Percentiles rank a stretch among this genome's conserved stretches.
These are phyloP conservation scores for Digitonthophagus gazella DNA, from an alignment of 2,888 invertebrate species.

Conservation along the genomic window DNA sequence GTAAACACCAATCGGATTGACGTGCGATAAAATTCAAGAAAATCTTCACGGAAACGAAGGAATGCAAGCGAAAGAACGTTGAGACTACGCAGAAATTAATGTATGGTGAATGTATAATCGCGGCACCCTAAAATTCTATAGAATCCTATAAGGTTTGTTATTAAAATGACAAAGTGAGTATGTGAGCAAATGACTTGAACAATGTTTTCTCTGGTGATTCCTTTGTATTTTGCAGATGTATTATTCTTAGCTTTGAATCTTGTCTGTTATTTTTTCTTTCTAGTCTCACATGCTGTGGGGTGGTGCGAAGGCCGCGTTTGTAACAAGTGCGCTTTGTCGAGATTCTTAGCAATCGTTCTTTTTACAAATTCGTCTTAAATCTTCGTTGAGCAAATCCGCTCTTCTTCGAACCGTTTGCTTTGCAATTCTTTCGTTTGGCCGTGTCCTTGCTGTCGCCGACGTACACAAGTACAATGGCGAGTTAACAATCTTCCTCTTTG, in stretches of 20 bases:
- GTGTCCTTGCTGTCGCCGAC: slow-evolving; percentile 8
- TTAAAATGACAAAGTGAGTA: not conserved
- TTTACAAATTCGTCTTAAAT: not conserved
- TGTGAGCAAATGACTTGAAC: not conserved
- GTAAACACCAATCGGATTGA: not conserved
- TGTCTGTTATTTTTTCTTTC: not conserved
- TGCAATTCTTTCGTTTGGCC: not conserved
- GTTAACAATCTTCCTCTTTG: slow-evolving; percentile 15
- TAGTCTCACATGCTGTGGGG: not conserved
- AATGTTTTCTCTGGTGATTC: not conserved
- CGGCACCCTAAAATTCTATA: not conserved
- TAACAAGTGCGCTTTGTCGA: not conserved
- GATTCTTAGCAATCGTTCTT: not conserved
- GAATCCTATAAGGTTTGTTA: not conserved
- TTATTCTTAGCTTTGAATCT: not conserved
- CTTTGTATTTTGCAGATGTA: not conserved
- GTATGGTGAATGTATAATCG: not conserved
- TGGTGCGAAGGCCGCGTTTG: not conserved
- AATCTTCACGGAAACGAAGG: not conserved
- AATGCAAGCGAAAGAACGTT: not conserved
- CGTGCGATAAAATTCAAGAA: not conserved
- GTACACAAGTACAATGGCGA: slow-evolving; percentile 4
- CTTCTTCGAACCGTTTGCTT: not conserved
- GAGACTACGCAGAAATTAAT: not conserved
- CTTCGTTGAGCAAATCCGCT: not conserved